Evolutionary conservation across 2,888 invertebrate species (phyloP).

Genomic region (Lithophane leautieri): DNA sequence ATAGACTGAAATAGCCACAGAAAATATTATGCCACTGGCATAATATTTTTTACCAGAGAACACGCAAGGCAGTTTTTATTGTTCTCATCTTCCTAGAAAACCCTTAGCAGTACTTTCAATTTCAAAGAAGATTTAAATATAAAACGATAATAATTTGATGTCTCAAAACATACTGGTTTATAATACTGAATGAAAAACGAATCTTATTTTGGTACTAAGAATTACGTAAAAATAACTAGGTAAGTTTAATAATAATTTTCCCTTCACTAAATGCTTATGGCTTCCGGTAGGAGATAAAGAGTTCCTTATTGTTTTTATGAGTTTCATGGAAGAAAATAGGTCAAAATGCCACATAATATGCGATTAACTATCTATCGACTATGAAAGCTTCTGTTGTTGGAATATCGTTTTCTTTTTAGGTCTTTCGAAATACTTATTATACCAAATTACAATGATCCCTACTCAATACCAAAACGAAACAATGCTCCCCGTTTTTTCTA

Average conservation of each 20-base stretch:
- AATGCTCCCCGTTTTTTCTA: conserved; percentile 17
- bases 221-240: conserved; percentile 14
- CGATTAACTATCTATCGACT: conserved; percentile 46
- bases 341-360: conserved; percentile 39
- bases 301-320: conserved; percentile 50
- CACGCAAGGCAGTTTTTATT: not conserved
- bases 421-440: conserved; percentile 6
- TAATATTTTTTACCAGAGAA: not conserved
- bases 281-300: conserved; percentile 45
- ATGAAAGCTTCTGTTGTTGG: conserved; percentile 4
- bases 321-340: conserved; percentile 45
- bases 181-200: not conserved
- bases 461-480: not conserved
- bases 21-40: no score
- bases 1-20: no score
- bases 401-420: not conserved
- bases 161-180: not conserved
- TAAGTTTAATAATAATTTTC: conserved; percentile 25
- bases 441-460: not conserved
- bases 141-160: not conserved
- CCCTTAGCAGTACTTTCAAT: no score
- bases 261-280: conserved; percentile 29
- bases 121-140: not conserved
- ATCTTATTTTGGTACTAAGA: not conserved
- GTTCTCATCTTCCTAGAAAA: not conserved